A percentile compares a stretch with the other conserved stretches of the same genome.
Evolutionary conservation across 1,140 invertebrate species (phyloP).

Genomic region (Trigoniulus corallinus): DNA sequence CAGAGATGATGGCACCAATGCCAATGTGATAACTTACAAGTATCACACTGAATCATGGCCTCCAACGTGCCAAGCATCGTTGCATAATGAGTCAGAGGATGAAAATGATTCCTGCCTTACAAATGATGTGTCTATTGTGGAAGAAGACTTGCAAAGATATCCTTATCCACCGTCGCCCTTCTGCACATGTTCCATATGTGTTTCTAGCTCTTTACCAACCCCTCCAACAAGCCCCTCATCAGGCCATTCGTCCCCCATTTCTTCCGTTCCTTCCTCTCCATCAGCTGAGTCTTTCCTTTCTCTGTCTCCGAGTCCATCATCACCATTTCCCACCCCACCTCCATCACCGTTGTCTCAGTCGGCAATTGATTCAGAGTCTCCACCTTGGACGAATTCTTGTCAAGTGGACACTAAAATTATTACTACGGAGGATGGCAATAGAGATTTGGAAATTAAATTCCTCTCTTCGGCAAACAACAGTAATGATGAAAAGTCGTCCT

Average conservation of each 20-base stretch:
- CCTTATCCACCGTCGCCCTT: constrained; percentile 8
- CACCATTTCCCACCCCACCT: constrained; percentile 11
- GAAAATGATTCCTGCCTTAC: too few species aligned
- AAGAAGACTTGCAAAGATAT: background rate
- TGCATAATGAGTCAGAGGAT: too few species aligned
- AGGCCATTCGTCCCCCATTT: constrained; percentile 8
- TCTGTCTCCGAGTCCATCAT: constrained; percentile 10
- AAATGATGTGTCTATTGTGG: background rate
- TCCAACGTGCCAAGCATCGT: too few species aligned
- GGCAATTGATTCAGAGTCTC: constrained; percentile 8
- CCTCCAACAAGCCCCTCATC: constrained; percentile 5
- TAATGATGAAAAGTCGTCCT: too few species aligned
- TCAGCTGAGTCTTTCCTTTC: background rate
- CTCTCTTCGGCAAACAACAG: too few species aligned
- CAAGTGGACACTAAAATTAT: constrained; percentile 61
- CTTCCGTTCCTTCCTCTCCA: constrained; percentile 14
- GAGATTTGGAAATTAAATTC: constrained; percentile 61
- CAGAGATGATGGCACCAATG: too few species aligned
- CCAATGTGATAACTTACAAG: too few species aligned
- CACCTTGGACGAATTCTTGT: constrained; percentile 24
- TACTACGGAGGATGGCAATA: constrained; percentile 52
- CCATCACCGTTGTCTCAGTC: constrained; percentile 7
- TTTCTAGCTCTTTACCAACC: constrained; percentile 6
- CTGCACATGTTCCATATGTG: constrained; percentile 5
- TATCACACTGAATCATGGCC: too few species aligned